Base-by-base conservation (phyloP, 2,113 vertebrate genomes). In the Felis chaus region DNA sequence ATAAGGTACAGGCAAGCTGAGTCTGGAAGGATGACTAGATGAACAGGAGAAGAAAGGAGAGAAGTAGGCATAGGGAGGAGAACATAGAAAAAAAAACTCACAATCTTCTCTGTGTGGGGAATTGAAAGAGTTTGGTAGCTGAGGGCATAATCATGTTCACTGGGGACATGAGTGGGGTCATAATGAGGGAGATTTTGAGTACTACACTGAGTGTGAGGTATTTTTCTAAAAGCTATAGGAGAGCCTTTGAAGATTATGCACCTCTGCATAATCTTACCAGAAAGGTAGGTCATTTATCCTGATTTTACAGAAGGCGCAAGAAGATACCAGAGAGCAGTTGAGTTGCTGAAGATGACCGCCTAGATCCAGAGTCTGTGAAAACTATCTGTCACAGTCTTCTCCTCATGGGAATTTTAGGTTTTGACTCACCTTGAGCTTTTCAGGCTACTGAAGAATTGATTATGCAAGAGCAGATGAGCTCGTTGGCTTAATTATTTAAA, bases 401-500 rank as follows among this genome's bases (percentile, higher is more conserved):
- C 21, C 18, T 63, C 14, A 13, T 31, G 23, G 68, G 29, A 88
- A 71, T 80, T 69, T 57, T 86, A 80, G 36, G 74, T 79, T 61
- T 81, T 94, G 21, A 41, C 9, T 79, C 1, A 53, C 83, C 50
- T 87, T 36, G 2, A 74, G 27, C 55, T 96, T 91, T 80, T 21
- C 29, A 83, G 15, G 21, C 55, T 93, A 53, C 57, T 31, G 13
- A 96, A 79, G 41, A 97, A 96, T 91, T 87, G 86, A 83, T 95
- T 95, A 83, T 89, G 7, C 68, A 87, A 84, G 53, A 71, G 12
- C 61, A 29, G 76, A 88, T 90, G 81, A 95, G 86, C 63, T 94
- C 16, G 50, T 94, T 53, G 71, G 41, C 48, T 86, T 95, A 91
- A 89, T 95, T 92, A 90, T 81, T 97, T 97, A 86, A 95, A 36